Evolutionary conservation across 37 sponge, comb jelly and placozoan species (phyloP).

Genomic region (Aplysina aerophoba): DNA sequence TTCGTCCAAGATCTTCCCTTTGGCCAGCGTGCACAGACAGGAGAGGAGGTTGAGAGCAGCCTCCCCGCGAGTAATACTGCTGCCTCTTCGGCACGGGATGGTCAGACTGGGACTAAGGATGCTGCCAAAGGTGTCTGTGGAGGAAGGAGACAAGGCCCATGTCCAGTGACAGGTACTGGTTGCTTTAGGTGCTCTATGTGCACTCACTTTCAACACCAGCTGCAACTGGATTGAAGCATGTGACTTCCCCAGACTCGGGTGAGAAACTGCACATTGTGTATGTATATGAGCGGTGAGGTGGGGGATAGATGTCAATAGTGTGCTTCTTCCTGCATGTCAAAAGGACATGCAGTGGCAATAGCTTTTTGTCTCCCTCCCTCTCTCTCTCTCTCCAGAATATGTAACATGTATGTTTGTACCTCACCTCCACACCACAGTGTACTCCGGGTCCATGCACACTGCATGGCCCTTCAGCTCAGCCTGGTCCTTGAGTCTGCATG

Average conservation of each 20-base stretch:
- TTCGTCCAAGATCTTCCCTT: slow-evolving; percentile 1
- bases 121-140: slow-evolving; percentile 66
- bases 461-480: slow-evolving; percentile 50
- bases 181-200: too few relatives aligned
- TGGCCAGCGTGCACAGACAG: slow-evolving; percentile 70
- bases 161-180: too few relatives aligned
- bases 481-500: slow-evolving; percentile 47
- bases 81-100: slow-evolving; percentile 54
- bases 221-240: slow-evolving; percentile 79
- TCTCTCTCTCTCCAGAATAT: too few relatives aligned
- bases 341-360: too few relatives aligned
- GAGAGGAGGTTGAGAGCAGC: slow-evolving; percentile 85
- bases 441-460: slow-evolving; percentile 77
- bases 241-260: slow-evolving; percentile 21
- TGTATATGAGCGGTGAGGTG: background rate
- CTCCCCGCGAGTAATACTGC: slow-evolving; percentile 66
- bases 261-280: slow-evolving; percentile 28
- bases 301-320: too few relatives aligned
- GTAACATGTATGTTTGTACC: slow-evolving; percentile 3
- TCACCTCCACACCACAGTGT: slow-evolving; percentile 78
- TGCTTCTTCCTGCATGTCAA: too few relatives aligned
- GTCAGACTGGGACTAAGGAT: slow-evolving; percentile 85
- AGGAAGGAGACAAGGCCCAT: background rate
- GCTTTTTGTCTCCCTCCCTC: too few relatives aligned
- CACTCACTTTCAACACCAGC: slow-evolving; percentile 61